Conservation (phyloP, 2,113 vertebrate species). For the Cyphomyrus discorhynchus region DNA sequence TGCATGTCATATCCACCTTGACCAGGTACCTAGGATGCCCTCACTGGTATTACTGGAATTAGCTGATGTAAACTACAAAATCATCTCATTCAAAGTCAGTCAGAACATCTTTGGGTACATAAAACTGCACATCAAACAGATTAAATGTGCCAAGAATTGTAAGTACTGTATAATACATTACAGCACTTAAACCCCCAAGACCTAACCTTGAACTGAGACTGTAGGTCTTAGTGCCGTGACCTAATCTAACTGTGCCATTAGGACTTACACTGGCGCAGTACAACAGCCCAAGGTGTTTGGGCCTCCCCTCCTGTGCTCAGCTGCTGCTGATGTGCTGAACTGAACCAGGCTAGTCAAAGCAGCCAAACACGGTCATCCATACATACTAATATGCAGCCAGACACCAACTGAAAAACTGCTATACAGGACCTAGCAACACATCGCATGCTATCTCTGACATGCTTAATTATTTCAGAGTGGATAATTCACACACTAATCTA, state of each 20-base stretch:
- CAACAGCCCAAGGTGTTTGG: constrained; percentile 7
- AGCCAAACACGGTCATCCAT: not conserved
- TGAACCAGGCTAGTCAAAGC: not conserved
- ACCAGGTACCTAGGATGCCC: not conserved
- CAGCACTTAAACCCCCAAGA: not conserved
- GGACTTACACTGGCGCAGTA: constrained; percentile 18
- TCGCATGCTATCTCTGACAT: not conserved
- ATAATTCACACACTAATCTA: not conserved
- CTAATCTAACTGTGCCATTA: not conserved
- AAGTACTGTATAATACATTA: not conserved
- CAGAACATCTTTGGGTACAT: not conserved
- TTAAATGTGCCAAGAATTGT: not conserved
- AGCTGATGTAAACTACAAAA: not conserved
- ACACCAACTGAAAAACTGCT: not conserved
- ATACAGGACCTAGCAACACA: not conserved
- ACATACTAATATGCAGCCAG: not conserved
- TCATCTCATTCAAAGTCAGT: not conserved
- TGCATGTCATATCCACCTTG: not conserved
- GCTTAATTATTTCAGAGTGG: not conserved
- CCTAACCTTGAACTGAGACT: not conserved
- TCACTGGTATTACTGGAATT: not conserved
- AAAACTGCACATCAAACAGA: not conserved
- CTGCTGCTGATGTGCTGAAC: not conserved
- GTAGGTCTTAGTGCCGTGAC: constrained; percentile 12
- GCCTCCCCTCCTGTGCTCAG: not conserved